phyloP scores from a whole-genome alignment of 2,888 invertebrate genomes.

The Lepas anatifera region DNA sequence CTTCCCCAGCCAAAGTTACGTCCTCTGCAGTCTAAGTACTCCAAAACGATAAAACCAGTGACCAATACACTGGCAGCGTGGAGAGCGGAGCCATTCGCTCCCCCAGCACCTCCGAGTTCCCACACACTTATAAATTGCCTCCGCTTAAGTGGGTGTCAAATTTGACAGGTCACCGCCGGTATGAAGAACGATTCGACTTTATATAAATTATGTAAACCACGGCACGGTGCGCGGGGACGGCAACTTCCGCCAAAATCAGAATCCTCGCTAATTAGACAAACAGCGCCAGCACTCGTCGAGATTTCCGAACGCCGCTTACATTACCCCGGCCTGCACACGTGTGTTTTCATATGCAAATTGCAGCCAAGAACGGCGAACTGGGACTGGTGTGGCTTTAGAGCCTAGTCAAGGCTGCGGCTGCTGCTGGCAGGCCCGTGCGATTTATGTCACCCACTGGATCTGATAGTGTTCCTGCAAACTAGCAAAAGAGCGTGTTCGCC shows the following conservation, averaged over 20 bases:
- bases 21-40: no score
- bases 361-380: neutral
- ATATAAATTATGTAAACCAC: constrained; percentile 7
- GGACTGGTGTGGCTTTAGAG: neutral
- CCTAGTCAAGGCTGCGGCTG: neutral
- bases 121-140: neutral
- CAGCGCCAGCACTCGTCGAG: no score
- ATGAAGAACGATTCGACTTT: constrained; percentile 2
- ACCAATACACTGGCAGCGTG: no score
- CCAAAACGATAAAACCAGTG: no score
- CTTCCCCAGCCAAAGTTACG: no score
- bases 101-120: no score
- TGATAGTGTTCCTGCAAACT: constrained; percentile 1
- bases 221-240: neutral
- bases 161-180: constrained; percentile 6
- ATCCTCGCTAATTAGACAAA: neutral
- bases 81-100: no score
- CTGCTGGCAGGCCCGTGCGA: neutral
- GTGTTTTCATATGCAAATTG: constrained; percentile 11
- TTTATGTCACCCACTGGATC: neutral
- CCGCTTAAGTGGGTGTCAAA: constrained; percentile 2
- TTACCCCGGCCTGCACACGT: neutral
- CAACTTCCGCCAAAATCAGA: no score
- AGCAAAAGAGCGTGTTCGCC: constrained; percentile 2
- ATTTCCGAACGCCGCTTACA: neutral